Evolutionary conservation across 2,888 invertebrate genomes (phyloP).

Genomic region (Dynastes hyllus): DNA sequence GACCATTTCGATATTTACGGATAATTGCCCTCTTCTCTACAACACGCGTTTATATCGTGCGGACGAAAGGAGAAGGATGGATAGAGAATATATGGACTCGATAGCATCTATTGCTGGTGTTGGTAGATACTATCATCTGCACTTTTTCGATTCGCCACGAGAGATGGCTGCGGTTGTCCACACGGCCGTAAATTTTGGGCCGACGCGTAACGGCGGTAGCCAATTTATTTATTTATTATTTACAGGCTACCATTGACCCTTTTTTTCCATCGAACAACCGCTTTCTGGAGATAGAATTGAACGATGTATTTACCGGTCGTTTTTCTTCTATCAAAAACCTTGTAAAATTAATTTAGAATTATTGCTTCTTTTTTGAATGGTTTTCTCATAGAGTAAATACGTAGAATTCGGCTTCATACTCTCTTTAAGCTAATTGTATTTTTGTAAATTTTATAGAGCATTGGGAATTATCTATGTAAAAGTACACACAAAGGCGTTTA

Average conservation of each 20-base stretch:
- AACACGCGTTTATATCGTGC: neutral
- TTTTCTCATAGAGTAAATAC: no score
- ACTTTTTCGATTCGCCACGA: slow-evolving; percentile 6
- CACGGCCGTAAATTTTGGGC: neutral
- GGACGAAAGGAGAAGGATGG: neutral
- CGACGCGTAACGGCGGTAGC: neutral
- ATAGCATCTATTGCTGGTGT: neutral
- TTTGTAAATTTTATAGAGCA: no score
- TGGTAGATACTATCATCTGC: slow-evolving; percentile 15
- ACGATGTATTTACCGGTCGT: neutral
- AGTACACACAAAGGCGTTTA: no score
- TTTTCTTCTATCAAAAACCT: neutral
- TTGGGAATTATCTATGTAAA: no score
- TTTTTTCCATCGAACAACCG: neutral
- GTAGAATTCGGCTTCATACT: no score
- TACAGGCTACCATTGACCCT: neutral
- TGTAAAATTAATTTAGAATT: neutral
- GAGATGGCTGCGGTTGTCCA: slow-evolving; percentile 9
- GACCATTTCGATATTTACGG: slow-evolving; percentile 64
- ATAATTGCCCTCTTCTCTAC: slow-evolving; percentile 58
- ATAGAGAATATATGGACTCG: neutral
- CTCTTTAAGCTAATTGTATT: no score
- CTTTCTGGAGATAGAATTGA: neutral
- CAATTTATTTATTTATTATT: slow-evolving; percentile 29
- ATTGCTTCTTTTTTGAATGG: neutral